Percentiles rank a stretch among this genome's conserved stretches.
Evolutionary conservation across 1,140 invertebrate species (phyloP).

Genomic region (Cardiocondyla obscurior): DNA sequence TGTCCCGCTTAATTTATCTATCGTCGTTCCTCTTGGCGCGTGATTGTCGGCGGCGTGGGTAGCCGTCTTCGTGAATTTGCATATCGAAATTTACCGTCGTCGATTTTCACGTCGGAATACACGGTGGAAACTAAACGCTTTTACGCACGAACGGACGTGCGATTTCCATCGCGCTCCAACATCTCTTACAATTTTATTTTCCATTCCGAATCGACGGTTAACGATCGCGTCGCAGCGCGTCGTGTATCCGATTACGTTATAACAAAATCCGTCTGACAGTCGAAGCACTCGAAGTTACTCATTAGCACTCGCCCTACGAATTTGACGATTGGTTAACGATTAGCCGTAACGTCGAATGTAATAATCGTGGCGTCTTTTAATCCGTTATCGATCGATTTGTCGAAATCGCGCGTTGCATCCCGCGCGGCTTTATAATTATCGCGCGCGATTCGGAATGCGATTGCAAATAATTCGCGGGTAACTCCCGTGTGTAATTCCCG

Average conservation of each 20-base stretch:
- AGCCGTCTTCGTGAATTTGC: background rate
- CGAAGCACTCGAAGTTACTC: background rate
- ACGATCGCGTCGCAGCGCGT: background rate
- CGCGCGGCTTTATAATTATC: background rate
- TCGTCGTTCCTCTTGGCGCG: background rate
- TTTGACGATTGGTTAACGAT: background rate
- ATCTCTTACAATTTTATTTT: background rate
- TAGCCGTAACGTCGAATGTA: background rate
- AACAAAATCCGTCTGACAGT: background rate
- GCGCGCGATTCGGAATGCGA: background rate
- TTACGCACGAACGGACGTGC: background rate
- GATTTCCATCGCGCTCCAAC: conserved; percentile 16
- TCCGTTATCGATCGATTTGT: background rate
- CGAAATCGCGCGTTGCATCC: background rate
- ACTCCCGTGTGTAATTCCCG: background rate
- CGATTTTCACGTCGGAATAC: conserved; percentile 19
- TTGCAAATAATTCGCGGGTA: background rate
- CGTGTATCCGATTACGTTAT: background rate
- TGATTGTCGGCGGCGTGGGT: background rate
- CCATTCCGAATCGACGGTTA: background rate
- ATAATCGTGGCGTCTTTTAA: background rate
- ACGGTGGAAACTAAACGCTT: background rate
- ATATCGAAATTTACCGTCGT: conserved; percentile 5
- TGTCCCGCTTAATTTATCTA: conserved; percentile 8
- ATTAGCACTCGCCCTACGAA: background rate